Evolutionary conservation across 2,888 invertebrate genomes (phyloP).

Genomic region (Tetrapedia diversipes): DNA sequence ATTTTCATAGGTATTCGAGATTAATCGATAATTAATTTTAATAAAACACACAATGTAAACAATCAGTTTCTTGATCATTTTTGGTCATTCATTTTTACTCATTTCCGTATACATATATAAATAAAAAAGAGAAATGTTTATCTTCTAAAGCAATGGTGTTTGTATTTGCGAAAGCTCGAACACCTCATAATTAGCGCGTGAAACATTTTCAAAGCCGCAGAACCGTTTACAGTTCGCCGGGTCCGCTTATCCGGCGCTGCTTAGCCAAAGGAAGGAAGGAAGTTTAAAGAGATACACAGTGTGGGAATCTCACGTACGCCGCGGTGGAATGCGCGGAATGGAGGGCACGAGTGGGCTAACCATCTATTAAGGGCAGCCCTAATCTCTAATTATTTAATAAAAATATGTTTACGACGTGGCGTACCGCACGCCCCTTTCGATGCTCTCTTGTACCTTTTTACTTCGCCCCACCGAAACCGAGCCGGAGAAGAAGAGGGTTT

Average conservation of each 20-base stretch:
- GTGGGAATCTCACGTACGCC: slow-evolving; percentile 82
- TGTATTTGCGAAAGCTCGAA: background rate
- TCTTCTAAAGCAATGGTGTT: background rate
- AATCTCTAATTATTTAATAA: slow-evolving; percentile 83
- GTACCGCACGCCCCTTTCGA: slow-evolving; percentile 79
- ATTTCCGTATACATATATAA: no score
- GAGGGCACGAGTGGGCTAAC: slow-evolving; percentile 81
- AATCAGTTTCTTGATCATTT: no score
- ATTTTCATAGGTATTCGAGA: no score
- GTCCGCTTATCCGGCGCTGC: slow-evolving; percentile 1
- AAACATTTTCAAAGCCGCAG: background rate
- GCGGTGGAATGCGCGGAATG: slow-evolving; percentile 81
- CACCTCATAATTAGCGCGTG: slow-evolving; percentile 3
- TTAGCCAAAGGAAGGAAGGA: slow-evolving; percentile 36
- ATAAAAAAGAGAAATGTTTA: background rate
- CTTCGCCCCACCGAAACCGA: slow-evolving; percentile 50
- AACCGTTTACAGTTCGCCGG: slow-evolving; percentile 24
- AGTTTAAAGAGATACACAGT: slow-evolving; percentile 67
- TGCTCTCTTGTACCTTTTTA: slow-evolving; percentile 68
- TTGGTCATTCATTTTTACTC: no score
- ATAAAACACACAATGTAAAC: no score
- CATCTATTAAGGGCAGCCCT: slow-evolving; percentile 80
- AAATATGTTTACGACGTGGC: slow-evolving; percentile 83
- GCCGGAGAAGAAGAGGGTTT: slow-evolving; percentile 63
- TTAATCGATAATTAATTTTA: no score